A percentile compares a stretch with the other conserved stretches of the same genome.
phyloP scores from a whole-genome alignment of 2,888 invertebrate genomes.

The Limenitis camilla region DNA sequence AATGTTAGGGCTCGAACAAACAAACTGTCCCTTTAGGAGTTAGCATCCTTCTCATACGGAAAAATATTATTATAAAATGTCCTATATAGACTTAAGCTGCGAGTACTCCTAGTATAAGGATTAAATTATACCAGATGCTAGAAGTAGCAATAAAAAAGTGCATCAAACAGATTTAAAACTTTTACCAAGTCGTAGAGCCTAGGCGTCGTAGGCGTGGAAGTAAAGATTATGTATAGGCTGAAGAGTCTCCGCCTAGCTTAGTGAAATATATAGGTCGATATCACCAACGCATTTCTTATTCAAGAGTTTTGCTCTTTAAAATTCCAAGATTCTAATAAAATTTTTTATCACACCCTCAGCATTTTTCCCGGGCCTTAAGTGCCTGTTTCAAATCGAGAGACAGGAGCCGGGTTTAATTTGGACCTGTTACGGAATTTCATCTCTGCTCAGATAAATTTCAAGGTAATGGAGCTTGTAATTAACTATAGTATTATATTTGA shows the following conservation, averaged over 20 bases:
- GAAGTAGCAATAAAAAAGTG: not conserved
- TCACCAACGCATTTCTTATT: slow-evolving; percentile 8
- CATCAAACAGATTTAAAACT: not conserved
- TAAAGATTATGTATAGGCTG: slow-evolving; percentile 1
- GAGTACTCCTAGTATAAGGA: not conserved
- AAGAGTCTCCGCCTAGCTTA: slow-evolving; percentile 7
- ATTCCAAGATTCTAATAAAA: slow-evolving; percentile 20
- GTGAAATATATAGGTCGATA: slow-evolving; percentile 16
- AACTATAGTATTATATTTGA: not conserved
- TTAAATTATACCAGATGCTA: not conserved
- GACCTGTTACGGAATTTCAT: slow-evolving; percentile 19
- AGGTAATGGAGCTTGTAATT: slow-evolving; percentile 5
- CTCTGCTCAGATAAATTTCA: slow-evolving; percentile 15
- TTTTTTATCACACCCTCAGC: slow-evolving; percentile 18
- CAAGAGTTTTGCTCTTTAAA: slow-evolving; percentile 15
- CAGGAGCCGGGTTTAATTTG: slow-evolving; percentile 21
- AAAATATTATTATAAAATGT: no score
- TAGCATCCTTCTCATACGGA: no score
- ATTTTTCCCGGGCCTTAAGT: slow-evolving; percentile 16
- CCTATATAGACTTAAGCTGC: no score
- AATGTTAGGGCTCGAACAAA: no score
- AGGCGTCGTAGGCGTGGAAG: not conserved
- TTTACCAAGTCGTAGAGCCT: not conserved
- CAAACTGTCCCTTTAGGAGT: no score
- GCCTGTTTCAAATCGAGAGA: slow-evolving; percentile 19